Conservation (phyloP, 2,113 vertebrate species). For the Centropus bengalensis region DNA sequence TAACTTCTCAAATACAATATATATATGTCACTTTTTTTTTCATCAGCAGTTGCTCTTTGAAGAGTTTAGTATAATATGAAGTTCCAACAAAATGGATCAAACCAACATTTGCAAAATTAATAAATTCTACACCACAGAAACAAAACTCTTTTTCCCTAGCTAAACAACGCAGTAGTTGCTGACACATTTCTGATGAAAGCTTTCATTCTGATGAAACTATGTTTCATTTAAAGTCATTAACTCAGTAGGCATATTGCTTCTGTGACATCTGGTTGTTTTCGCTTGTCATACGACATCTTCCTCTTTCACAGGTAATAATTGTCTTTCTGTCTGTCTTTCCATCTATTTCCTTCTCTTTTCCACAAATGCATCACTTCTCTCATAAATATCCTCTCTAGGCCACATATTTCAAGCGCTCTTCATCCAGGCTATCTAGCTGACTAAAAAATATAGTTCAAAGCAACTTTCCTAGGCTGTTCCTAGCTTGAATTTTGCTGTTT, state of each 20-base stretch:
- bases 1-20: not conserved
- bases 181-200: not conserved
- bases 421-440: not conserved
- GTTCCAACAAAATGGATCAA: not conserved
- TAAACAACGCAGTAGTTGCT: not conserved
- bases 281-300: not conserved
- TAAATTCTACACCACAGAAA: not conserved
- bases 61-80: not conserved
- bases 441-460: conserved; percentile 2
- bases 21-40: not conserved
- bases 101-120: not conserved
- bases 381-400: not conserved
- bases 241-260: not conserved
- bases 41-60: not conserved
- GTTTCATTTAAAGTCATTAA: not conserved
- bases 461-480: not conserved
- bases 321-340: not conserved
- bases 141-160: not conserved
- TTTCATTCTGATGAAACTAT: conserved; percentile 30
- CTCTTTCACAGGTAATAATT: conserved; percentile 12
- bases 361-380: not conserved
- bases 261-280: conserved; percentile 2
- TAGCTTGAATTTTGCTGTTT: not conserved
- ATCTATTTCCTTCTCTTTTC: not conserved
- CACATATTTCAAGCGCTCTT: not conserved